These are phyloP conservation scores for Oryzias javanicus DNA, from an alignment of 2,113 vertebrate genomes.

Conservation along the genomic window DNA sequence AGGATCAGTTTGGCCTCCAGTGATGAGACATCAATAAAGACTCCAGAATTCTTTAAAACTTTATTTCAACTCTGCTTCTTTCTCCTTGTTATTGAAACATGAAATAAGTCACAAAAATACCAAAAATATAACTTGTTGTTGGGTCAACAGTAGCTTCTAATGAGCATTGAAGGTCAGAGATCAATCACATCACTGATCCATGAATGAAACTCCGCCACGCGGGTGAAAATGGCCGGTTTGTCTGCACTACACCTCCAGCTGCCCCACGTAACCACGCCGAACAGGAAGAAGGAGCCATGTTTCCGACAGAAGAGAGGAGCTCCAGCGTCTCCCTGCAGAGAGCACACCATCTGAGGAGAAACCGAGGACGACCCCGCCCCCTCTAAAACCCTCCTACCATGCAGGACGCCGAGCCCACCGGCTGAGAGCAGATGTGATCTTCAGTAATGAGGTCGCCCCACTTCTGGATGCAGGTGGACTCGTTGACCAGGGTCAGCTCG, in stretches of 20 bases:
- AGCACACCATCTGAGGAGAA: too few relatives aligned
- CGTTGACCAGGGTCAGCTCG: constrained; percentile 48
- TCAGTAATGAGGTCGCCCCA: constrained; percentile 44
- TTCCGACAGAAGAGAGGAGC: constrained; percentile 68
- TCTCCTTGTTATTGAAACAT: too few relatives aligned
- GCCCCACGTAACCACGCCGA: constrained; percentile 68
- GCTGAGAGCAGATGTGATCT: constrained; percentile 59
- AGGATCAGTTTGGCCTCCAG: too few relatives aligned
- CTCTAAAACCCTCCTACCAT: constrained; percentile 48
- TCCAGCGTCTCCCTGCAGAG: constrained; percentile 63
- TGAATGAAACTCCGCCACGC: constrained; percentile 26
- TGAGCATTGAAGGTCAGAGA: too few relatives aligned
- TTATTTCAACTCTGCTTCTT: too few relatives aligned
- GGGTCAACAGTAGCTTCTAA: too few relatives aligned
- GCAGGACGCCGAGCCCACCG: constrained; percentile 68
- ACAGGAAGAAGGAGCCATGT: constrained; percentile 60
- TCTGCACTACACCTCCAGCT: constrained; percentile 38
- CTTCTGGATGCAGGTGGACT: constrained; percentile 31
- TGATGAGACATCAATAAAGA: too few relatives aligned
- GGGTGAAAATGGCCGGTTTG: constrained; percentile 69
- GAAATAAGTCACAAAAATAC: too few relatives aligned
- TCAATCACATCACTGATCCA: constrained; percentile 56
- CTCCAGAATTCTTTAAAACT: too few relatives aligned
- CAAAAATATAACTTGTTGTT: too few relatives aligned
- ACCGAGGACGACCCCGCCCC: background rate